These are phyloP conservation scores for Ochotona princeps DNA, from an alignment of 2,113 vertebrate species.

Conservation along the genomic window DNA sequence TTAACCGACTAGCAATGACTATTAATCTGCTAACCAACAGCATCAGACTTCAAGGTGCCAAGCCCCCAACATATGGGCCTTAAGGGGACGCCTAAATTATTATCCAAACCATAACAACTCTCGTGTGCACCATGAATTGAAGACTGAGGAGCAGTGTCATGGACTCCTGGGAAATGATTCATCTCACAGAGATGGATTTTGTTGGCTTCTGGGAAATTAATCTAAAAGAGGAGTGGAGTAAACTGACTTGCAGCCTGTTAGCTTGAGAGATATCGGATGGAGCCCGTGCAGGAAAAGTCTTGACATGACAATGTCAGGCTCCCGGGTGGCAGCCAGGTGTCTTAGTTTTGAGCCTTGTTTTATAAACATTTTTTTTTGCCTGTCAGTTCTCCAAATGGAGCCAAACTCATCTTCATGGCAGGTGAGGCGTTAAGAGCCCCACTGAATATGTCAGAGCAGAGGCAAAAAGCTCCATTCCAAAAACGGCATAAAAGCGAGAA, in stretches of 20 bases:
- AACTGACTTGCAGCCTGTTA: background rate
- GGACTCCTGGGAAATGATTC: background rate
- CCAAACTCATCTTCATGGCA: slow-evolving; percentile 52
- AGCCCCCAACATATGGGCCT: no score
- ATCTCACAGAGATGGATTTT: background rate
- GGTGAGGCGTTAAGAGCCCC: background rate
- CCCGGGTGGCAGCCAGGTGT: background rate
- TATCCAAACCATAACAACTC: no score
- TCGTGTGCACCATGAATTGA: background rate
- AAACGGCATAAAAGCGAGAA: background rate
- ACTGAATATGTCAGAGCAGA: slow-evolving; percentile 41
- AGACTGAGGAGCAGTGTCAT: background rate
- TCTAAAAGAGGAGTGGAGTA: background rate
- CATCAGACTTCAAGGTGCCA: no score
- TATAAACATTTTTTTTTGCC: slow-evolving; percentile 65
- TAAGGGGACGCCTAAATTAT: no score
- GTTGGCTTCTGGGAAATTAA: background rate
- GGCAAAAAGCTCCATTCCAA: background rate
- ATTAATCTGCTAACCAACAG: no score
- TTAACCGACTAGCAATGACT: no score
- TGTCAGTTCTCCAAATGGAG: slow-evolving; percentile 72
- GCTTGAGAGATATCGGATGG: background rate
- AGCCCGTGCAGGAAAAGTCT: background rate
- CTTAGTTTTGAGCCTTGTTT: slow-evolving; percentile 78
- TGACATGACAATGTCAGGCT: background rate